Evolutionary conservation across 2,113 vertebrate genomes (phyloP).

Genomic region (Malaclemys terrapin): DNA sequence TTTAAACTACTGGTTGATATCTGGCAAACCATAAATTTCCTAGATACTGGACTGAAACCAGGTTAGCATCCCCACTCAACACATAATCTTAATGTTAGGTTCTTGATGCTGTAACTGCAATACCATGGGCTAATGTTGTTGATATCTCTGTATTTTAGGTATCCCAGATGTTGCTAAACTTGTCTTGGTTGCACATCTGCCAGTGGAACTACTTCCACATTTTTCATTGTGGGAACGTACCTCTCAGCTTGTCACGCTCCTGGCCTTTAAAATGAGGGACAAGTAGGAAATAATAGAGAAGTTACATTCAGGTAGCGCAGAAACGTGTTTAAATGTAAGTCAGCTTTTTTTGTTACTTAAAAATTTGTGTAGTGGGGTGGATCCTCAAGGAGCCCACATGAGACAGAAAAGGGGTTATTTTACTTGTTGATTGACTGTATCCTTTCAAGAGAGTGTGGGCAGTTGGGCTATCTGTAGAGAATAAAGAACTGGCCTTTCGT

Average conservation of each 20-base stretch:
- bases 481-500: background rate
- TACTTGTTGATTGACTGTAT: background rate
- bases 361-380: background rate
- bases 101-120: background rate
- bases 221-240: background rate
- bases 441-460: background rate
- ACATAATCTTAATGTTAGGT: background rate
- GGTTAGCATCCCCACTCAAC: background rate
- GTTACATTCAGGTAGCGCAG: conserved; percentile 2
- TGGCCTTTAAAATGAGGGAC: conserved; percentile 24
- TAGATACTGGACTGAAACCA: background rate
- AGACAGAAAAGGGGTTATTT: background rate
- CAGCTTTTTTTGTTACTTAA: background rate
- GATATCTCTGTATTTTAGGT: conserved; percentile 1
- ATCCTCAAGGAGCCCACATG: background rate
- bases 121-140: background rate
- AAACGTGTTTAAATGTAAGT: conserved; percentile 3
- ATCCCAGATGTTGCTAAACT: background rate
- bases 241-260: background rate
- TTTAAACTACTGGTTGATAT: background rate
- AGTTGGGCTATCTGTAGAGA: background rate
- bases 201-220: background rate
- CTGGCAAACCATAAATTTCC: background rate
- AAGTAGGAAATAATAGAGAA: conserved; percentile 12
- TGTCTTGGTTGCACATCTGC: background rate